Conservation (phyloP, 2,113 vertebrate species). For the Prionailurus viverrinus region DNA sequence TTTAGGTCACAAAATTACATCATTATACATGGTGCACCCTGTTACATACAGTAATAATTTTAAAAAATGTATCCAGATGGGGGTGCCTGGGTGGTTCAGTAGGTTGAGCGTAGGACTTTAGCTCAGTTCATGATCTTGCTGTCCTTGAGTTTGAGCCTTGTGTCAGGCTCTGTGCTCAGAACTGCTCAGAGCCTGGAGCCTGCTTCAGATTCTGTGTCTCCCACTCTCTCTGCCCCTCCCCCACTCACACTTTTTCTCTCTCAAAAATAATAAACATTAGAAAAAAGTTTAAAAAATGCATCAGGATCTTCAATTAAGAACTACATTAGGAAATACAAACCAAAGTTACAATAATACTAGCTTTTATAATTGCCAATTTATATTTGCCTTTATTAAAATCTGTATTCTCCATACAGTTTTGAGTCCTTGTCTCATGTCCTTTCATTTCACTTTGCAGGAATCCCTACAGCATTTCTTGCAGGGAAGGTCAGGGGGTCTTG, state of each 20-base stretch:
- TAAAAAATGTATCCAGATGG: neutral
- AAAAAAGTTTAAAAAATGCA: neutral
- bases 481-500: neutral
- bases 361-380: neutral
- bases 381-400: neutral
- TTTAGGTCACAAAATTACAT: neutral
- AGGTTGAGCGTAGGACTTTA: too few species aligned
- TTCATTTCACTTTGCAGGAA: neutral
- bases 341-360: neutral
- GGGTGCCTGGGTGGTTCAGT: too few species aligned
- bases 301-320: neutral
- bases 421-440: neutral
- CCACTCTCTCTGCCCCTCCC: too few species aligned
- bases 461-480: neutral
- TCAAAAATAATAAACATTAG: too few species aligned
- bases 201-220: too few species aligned
- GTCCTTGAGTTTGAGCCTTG: too few species aligned
- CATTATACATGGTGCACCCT: neutral
- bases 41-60: neutral
- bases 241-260: too few species aligned
- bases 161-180: too few species aligned
- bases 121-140: too few species aligned
- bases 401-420: neutral
- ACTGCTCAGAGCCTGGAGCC: too few species aligned
- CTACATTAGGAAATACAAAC: neutral